Base-by-base conservation (phyloP, 2,797 vertebrate genomes). In the Odontamblyopus rebecca region DNA sequence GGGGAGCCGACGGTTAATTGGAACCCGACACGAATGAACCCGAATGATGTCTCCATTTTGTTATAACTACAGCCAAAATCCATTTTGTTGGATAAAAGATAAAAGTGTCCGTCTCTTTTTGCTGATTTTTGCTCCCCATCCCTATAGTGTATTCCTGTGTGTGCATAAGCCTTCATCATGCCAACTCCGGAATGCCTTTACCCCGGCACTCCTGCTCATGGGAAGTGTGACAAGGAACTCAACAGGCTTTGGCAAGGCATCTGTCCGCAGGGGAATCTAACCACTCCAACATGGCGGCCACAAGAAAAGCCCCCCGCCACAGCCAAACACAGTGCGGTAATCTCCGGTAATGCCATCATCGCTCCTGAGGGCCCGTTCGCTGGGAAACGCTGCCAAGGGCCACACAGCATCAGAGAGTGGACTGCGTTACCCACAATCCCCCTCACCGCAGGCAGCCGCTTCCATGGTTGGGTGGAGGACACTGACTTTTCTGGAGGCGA, bases 151-250 rank as follows among this genome's bases (percentile, higher is more conserved):
- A 27, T 71, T 5, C 29, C 38, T 62, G 69, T 59, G 69, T 60
- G 63, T 67, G 57, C 74, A 27, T 67, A 9, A 72, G 75, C 77
- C 51, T 82, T 54, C 72, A 81, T 71, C 74, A 71, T 72, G 83
- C 85, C 69, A 72, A 81, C 86, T 72, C 86, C 78, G 85, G 85
- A 86, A n/a, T 80, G 77, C 79, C 85, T 82, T 81, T 76, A 68
- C 63, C 19, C 38, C 88, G 78, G 66, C 68, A 84, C 86, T 89
- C 87, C 84, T 87, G 85, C 87, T 82, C 83, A 78, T 89, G 86
- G 80, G 78, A 81, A 89, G 86, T 90, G 88, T 91, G 90, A 90
- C 89, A 89, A 90, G 89, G 86, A 88, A 84, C 88, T 89, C 86
- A 91, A 91, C 90, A 89, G 86, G 89, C 88, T 91, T 91, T 91